Conservation (phyloP, 2,797 vertebrate genomes). For the Aulostomus chinensis region DNA sequence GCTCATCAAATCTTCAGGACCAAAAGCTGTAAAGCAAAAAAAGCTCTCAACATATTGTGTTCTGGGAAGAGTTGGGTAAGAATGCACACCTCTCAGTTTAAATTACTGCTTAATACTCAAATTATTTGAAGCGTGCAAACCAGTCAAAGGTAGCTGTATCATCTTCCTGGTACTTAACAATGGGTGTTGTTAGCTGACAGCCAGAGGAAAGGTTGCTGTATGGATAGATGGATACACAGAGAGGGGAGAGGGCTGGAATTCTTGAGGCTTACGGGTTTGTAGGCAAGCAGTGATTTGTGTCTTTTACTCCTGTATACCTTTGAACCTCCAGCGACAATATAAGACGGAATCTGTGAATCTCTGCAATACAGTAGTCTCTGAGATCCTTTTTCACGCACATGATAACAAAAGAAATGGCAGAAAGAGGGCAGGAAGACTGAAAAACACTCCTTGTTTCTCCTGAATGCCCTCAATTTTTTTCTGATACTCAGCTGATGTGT, state of each 20-base stretch:
- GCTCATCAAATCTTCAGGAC: slow-evolving; percentile 2
- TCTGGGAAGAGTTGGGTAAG: slow-evolving; percentile 8
- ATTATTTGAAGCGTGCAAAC: slow-evolving; percentile 30
- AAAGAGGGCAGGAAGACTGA: slow-evolving; percentile 20
- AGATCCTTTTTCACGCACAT: slow-evolving; percentile 50
- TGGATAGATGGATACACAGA: slow-evolving; percentile 21
- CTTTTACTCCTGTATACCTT: slow-evolving; percentile 39
- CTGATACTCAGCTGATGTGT: slow-evolving; percentile 49
- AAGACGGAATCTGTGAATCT: slow-evolving; percentile 35
- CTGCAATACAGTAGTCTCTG: slow-evolving; percentile 39
- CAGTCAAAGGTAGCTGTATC: slow-evolving; percentile 28
- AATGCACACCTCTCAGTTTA: slow-evolving; percentile 1
- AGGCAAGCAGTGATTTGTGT: slow-evolving; percentile 36
- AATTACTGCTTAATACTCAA: slow-evolving; percentile 21
- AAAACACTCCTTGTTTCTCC: slow-evolving; percentile 24
- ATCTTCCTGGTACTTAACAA: slow-evolving; percentile 53
- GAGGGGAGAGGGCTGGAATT: slow-evolving; percentile 36
- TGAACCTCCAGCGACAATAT: slow-evolving; percentile 40
- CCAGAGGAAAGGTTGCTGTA: slow-evolving; percentile 33
- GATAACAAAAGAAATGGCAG: slow-evolving; percentile 34
- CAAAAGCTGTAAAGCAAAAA: neutral
- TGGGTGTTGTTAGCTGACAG: slow-evolving; percentile 47
- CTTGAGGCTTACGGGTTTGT: slow-evolving; percentile 44
- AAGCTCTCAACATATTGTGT: neutral
- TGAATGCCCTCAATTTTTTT: slow-evolving; percentile 22